Evolutionary conservation across 2,888 invertebrate species (phyloP).

Genomic region (Zelleria hepariella): DNA sequence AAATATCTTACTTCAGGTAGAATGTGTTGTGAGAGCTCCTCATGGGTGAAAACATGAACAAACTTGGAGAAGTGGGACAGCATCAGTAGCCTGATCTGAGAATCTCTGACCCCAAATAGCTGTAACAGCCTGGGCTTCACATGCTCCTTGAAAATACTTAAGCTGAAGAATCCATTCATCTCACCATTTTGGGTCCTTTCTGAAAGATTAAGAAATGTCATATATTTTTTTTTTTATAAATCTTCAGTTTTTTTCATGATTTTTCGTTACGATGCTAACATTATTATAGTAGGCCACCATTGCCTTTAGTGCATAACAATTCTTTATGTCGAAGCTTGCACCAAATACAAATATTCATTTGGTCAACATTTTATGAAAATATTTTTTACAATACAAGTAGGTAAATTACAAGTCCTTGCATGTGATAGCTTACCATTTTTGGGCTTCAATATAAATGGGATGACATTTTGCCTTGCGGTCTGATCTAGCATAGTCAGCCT

Average conservation of each 20-base stretch:
- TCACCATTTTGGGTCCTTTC: slow-evolving; percentile 53
- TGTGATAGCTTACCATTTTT: slow-evolving; percentile 69
- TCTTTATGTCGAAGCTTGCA: too few species aligned
- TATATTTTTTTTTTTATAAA: background rate
- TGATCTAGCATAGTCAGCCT: slow-evolving; percentile 88
- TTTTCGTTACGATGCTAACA: too few species aligned
- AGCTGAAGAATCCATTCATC: slow-evolving; percentile 75
- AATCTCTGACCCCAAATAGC: slow-evolving; percentile 88
- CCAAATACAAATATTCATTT: background rate
- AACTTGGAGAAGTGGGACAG: slow-evolving; percentile 84
- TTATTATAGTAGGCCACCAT: too few species aligned
- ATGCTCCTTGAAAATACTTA: slow-evolving; percentile 78
- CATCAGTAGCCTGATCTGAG: slow-evolving; percentile 81
- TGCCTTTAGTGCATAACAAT: too few species aligned
- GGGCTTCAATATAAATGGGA: slow-evolving; percentile 81
- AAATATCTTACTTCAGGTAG: slow-evolving; percentile 89
- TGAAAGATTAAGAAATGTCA: slow-evolving; percentile 23
- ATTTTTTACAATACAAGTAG: background rate
- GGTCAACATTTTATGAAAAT: too few species aligned
- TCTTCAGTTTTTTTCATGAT: too few species aligned
- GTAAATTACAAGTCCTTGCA: background rate
- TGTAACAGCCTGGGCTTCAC: slow-evolving; percentile 83
- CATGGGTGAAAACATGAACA: slow-evolving; percentile 80
- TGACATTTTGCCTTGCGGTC: slow-evolving; percentile 80
- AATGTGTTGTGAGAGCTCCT: slow-evolving; percentile 81